These are phyloP conservation scores for Leucopsar rothschildi DNA, from an alignment of 2,113 vertebrate genomes.

Conservation along the genomic window DNA sequence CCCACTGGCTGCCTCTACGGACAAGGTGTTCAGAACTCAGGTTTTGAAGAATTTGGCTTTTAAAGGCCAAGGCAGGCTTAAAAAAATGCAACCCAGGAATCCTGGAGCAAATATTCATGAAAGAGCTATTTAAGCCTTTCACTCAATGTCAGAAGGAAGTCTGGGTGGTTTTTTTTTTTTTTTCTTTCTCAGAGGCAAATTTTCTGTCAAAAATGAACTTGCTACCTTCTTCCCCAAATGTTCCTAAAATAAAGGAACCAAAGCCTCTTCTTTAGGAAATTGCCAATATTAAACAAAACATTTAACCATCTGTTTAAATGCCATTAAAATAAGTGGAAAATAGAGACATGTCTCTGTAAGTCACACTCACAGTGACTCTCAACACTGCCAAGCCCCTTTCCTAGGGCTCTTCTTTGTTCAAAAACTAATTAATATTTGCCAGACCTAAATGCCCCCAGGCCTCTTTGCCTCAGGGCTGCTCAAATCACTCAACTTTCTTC, in stretches of 20 bases:
- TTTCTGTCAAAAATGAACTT: background rate
- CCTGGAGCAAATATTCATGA: background rate
- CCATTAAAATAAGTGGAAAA: background rate
- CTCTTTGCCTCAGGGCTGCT: background rate
- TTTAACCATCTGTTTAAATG: background rate
- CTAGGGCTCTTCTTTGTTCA: background rate
- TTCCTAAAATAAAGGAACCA: background rate
- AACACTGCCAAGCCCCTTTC: background rate
- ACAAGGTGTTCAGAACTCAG: background rate
- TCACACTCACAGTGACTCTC: background rate
- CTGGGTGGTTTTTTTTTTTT: background rate
- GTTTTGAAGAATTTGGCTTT: background rate
- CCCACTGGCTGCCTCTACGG: background rate
- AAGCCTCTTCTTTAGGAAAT: background rate
- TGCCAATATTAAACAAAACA: background rate
- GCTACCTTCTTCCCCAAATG: background rate
- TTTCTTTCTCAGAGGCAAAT: background rate
- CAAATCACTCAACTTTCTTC: background rate
- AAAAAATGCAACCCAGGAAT: background rate
- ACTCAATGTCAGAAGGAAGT: background rate
- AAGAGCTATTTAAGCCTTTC: background rate
- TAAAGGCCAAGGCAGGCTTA: background rate
- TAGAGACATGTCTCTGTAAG: background rate
- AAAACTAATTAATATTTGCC: background rate
- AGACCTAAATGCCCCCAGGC: background rate